phyloP scores from a whole-genome alignment of 2,888 invertebrate genomes.

The Strigamia transsilvanica region DNA sequence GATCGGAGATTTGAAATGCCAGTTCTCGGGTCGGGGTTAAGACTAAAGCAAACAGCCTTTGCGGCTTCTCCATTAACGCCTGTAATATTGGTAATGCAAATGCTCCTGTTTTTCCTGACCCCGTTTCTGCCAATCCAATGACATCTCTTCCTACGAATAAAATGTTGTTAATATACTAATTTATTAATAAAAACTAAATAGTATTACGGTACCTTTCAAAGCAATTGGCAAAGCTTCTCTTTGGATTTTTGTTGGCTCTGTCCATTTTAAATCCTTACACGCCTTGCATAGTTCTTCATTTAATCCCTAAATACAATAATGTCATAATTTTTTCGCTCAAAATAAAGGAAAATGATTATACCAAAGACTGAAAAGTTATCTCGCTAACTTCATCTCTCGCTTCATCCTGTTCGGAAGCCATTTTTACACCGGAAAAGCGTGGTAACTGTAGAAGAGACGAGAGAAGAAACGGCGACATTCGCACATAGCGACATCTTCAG shows the following conservation, averaged over 20 bases:
- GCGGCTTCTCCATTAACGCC: conserved; percentile 86
- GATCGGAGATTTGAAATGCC: conserved; percentile 98
- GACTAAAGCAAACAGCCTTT: conserved; percentile 90
- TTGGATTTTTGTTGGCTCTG: conserved; percentile 92
- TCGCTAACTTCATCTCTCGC: too few species aligned
- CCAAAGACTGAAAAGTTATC: too few species aligned
- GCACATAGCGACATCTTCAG: too few species aligned
- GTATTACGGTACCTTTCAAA: conserved; percentile 73
- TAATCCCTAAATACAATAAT: conserved; percentile 74
- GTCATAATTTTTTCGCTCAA: background rate
- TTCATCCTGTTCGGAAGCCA: too few species aligned
- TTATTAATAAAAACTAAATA: background rate
- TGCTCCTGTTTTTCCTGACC: conserved; percentile 97
- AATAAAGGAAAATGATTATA: conserved; percentile 9
- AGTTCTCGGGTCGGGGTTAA: conserved; percentile 97
- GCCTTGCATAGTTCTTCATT: conserved; percentile 90
- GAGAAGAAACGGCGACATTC: too few species aligned
- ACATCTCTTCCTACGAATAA: conserved; percentile 77
- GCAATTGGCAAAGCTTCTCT: conserved; percentile 91
- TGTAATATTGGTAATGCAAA: conserved; percentile 97
- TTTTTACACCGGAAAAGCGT: too few species aligned
- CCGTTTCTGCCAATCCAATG: conserved; percentile 81
- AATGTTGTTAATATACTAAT: background rate
- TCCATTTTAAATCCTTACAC: conserved; percentile 93
- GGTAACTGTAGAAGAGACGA: too few species aligned